Evolutionary conservation across 2,888 invertebrate genomes (phyloP), one percentile per base, ranked within the genome.

Genomic region (Creontiades dilutus): DNA sequence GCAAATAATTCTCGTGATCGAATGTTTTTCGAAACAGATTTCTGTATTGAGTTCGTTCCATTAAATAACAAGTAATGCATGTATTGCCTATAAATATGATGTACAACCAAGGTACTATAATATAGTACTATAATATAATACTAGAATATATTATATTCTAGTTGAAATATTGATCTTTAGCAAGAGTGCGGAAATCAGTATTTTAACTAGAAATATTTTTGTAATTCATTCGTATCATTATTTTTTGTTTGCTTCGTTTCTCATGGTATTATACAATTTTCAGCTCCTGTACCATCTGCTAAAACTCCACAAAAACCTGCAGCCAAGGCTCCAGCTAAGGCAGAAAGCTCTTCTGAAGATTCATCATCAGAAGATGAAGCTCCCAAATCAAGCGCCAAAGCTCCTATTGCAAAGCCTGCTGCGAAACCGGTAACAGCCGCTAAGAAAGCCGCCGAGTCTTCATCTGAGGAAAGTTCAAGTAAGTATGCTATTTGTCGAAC

Each of bases 361-460:
- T 52, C 52, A 27, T 85, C 85, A 11, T 82, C 82, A 2, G 82
- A 82, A 52, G 82, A 82, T 0, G 85, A 85, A 16, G 61, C 57
- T 12, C 87, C 89, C 68, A 90, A 89, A 46, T 84, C 86, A 46
- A 57, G 7, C 52, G 75, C 3, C 1, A 52, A 27, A 16, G 81
- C 16, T 86, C 76, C n/a, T 13, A 19, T 52, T 0, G 55, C 55
- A 14, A 82, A 82, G 75, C 84, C 91, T 86, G 82, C 92, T 37
- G 82, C 90, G 7, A 93, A 93, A 91, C 78, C 92, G 28, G 91
- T 89, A 85, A 90, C 90, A 16, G 61, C 37, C 16, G 2, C 57
- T 28, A 61, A 61, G 90, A 90, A 91, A 28, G 90, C 91, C 0
- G 90, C 91, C 0, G 57, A 61, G 27, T 90, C 89, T 47, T 37